These are phyloP conservation scores for Lypha dubia DNA, from an alignment of 2,888 invertebrate genomes.

Conservation along the genomic window DNA sequence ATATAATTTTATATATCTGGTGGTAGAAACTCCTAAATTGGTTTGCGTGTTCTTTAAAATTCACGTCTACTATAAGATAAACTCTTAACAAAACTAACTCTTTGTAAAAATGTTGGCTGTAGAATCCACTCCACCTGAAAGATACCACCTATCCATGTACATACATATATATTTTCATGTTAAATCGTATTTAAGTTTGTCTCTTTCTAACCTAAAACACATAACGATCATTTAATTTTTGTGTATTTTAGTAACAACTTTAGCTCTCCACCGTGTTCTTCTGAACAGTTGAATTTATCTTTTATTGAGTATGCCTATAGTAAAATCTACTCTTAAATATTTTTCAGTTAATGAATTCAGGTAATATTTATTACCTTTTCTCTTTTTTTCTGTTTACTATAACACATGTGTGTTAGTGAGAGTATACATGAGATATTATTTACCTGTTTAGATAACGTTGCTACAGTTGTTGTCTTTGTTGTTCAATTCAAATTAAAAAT, in stretches of 20 bases:
- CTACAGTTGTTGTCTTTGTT: slow-evolving; percentile 58
- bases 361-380: not conserved
- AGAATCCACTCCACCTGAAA: slow-evolving; percentile 35
- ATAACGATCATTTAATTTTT: slow-evolving; percentile 59
- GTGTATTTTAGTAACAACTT: slow-evolving; percentile 18
- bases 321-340: slow-evolving; percentile 3
- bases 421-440: slow-evolving; percentile 12
- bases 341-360: not conserved
- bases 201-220: slow-evolving; percentile 44
- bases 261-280: not conserved
- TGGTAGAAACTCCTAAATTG: not conserved
- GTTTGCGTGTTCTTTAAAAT: slow-evolving; percentile 1
- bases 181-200: slow-evolving; percentile 9
- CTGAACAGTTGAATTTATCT: not conserved
- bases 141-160: no score
- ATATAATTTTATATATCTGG: no score
- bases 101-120: slow-evolving; percentile 13
- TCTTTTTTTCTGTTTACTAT: slow-evolving; percentile 4
- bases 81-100: slow-evolving; percentile 56
- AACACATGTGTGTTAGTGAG: slow-evolving; percentile 34
- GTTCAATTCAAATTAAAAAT: slow-evolving; percentile 40
- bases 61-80: slow-evolving; percentile 46
- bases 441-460: slow-evolving; percentile 25
- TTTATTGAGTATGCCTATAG: not conserved
- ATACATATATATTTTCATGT: slow-evolving; percentile 43